Base-by-base conservation (phyloP, 2,888 invertebrate genomes). In the Catocala fraxini region DNA sequence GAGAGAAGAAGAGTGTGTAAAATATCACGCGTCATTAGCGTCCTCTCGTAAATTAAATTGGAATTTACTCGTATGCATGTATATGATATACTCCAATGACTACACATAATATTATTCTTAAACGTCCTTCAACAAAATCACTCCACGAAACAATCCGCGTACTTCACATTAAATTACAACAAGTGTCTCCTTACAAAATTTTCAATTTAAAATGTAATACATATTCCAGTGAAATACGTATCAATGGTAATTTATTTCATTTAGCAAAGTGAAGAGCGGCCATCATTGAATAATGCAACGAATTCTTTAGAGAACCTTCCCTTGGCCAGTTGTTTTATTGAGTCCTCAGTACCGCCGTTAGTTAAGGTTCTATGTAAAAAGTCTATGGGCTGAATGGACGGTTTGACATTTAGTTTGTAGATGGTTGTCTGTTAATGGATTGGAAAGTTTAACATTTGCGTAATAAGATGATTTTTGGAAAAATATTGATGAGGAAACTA, bases 211-310 rank as follows among this genome's bases (percentile, higher is more conserved):
- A 77, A 56, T 63, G 56, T 61, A 55, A 58, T 39, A 35, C 59
- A 62, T 67, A 62, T 59, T 65, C 65, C 66, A 58, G 73, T 60
- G 71, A 76, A 76, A 76, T 70, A 75, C 73, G 77, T 68, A 81
- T 79, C 82, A 77, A 84, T 84, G 82, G 85, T 82, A 84, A 86
- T 85, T 80, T 84, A 85, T 85, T 86, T 86, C 84, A 86, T 86
- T 85, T 84, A 79, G 81, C 69, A 82, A 77, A 83, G 85, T 84
- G 85, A 77, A 68, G 75, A 75, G 73, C 75, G 69, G 70, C 52
- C 65, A 48, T 47, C 56, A 52, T 59, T 86, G 86, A 86, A 86
- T 86, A 78, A 86, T 86, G 76, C 80, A 86, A 57, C 65, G 71
- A 59, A 70, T 75, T 75, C 80, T 73, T 76, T 74, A 70, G 65